phyloP scores from a whole-genome alignment of 30 jellyfish, hydroid and myxozoan genomes.

The Turritopsis dohrnii region DNA sequence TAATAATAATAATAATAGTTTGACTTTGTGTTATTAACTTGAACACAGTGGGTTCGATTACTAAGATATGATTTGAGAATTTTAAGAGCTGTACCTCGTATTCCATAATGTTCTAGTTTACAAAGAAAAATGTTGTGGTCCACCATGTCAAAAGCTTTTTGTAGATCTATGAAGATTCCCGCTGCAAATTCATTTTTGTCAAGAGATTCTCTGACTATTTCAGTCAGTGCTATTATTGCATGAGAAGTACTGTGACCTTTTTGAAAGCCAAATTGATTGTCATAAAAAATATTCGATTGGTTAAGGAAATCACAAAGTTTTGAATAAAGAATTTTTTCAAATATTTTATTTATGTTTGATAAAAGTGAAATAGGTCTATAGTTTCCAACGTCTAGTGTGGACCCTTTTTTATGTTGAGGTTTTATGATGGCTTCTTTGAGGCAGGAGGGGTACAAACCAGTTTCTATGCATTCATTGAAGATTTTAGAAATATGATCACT shows the following conservation, averaged over 20 bases:
- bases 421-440: not conserved
- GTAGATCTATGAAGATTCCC: too few relatives aligned
- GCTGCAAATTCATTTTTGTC: too few relatives aligned
- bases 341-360: conserved; percentile 6
- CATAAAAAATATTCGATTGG: not conserved
- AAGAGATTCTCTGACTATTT: not conserved
- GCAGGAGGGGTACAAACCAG: conserved; percentile 20
- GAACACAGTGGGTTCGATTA: too few relatives aligned
- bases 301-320: not conserved
- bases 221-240: conserved; percentile 9
- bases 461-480: conserved; percentile 20
- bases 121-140: not conserved
- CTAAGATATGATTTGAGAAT: too few relatives aligned
- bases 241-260: conserved; percentile 2
- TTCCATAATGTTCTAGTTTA: conserved; percentile 1
- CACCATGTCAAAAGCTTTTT: conserved; percentile 1
- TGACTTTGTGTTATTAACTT: too few relatives aligned
- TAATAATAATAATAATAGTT: too few relatives aligned
- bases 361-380: conserved; percentile 12
- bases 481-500: not conserved
- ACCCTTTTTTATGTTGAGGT: conserved; percentile 2
- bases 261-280: conserved; percentile 13
- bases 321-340: conserved; percentile 8
- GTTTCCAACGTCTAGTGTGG: not conserved
- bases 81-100: not conserved